Conservation (phyloP, 2,888 invertebrate species). For the Petrophora chlorosata region DNA sequence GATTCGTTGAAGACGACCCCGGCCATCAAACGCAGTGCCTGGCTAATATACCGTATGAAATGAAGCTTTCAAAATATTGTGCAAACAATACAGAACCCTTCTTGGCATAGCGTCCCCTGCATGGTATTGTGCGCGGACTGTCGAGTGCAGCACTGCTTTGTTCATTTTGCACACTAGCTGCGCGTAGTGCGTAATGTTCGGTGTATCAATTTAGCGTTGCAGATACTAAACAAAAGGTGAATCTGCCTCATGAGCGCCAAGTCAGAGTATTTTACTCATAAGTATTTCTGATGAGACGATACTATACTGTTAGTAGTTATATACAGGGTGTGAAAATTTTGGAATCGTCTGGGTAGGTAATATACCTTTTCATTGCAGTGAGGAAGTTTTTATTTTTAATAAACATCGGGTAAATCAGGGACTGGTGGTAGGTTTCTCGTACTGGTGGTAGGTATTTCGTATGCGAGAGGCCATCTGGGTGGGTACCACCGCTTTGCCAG, state of each 20-base stretch:
- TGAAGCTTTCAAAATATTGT: conserved; percentile 83
- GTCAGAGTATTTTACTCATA: neutral
- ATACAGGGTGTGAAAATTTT: too few relatives aligned
- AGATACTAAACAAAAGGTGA: neutral
- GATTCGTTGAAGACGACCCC: conserved; percentile 75
- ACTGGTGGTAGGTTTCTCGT: too few relatives aligned
- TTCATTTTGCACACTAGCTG: conserved; percentile 41
- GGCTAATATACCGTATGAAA: conserved; percentile 81
- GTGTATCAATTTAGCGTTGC: conserved; percentile 8
- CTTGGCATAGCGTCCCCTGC: conserved; percentile 52
- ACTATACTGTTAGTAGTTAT: too few relatives aligned
- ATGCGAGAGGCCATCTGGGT: too few relatives aligned
- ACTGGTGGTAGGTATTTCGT: too few relatives aligned
- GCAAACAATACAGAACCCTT: conserved; percentile 79
- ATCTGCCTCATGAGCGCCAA: neutral
- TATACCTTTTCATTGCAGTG: too few relatives aligned
- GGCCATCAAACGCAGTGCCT: conserved; percentile 75
- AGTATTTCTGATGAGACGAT: too few relatives aligned
- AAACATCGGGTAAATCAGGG: too few relatives aligned
- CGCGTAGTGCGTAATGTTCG: conserved; percentile 28
- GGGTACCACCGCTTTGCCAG: too few relatives aligned
- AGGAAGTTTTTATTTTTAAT: too few relatives aligned
- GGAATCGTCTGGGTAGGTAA: too few relatives aligned
- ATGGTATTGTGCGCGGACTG: conserved; percentile 47
- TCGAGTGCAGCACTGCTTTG: conserved; percentile 63